These are phyloP conservation scores for Phoxinus dragarum DNA, from an alignment of 2,797 vertebrate species.

Conservation along the genomic window DNA sequence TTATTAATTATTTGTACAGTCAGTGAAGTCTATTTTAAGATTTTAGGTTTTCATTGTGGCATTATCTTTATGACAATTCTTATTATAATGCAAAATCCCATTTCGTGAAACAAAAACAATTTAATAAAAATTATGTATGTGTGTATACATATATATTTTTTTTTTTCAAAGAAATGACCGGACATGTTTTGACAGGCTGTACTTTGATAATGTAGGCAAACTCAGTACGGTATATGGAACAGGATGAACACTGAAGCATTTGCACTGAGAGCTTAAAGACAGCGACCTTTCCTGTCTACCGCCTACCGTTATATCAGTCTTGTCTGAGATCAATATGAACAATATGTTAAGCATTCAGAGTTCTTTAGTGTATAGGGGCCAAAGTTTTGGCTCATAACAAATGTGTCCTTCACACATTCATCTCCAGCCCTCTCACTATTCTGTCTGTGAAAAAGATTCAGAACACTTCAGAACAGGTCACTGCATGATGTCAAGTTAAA, in stretches of 20 bases:
- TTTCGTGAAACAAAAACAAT: neutral
- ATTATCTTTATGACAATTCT: neutral
- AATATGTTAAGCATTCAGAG: conserved; percentile 42
- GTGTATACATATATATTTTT: no score
- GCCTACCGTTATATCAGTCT: conserved; percentile 45
- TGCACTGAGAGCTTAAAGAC: conserved; percentile 19
- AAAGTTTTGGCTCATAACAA: conserved; percentile 14
- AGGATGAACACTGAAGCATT: conserved; percentile 10
- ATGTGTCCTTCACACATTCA: conserved; percentile 24
- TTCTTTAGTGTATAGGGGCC: conserved; percentile 31
- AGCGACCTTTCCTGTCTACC: conserved; percentile 36
- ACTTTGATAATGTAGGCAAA: neutral
- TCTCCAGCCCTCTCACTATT: neutral
- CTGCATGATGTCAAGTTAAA: neutral
- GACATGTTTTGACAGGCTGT: neutral
- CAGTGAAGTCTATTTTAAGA: neutral
- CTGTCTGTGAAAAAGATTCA: neutral
- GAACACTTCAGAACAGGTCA: neutral
- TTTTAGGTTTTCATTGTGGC: neutral
- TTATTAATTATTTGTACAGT: no score
- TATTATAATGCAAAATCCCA: neutral
- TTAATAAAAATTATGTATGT: no score
- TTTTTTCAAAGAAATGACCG: neutral
- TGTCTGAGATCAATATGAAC: conserved; percentile 43
- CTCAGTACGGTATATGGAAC: neutral